Percentiles rank a stretch among this genome's conserved stretches.
Evolutionary conservation across 2,888 invertebrate genomes (phyloP).

Genomic region (Sclerodermus sp.): DNA sequence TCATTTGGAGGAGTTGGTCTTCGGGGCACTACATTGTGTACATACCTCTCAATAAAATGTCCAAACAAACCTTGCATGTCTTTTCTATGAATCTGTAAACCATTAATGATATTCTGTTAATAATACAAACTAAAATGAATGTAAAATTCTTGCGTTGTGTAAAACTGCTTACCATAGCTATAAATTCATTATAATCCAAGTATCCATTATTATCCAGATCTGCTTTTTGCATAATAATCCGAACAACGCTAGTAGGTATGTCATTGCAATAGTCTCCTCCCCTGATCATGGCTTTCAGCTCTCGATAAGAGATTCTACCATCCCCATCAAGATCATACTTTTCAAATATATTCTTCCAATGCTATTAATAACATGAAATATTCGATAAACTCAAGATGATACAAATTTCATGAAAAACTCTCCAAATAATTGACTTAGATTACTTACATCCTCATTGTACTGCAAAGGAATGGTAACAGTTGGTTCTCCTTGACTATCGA

Average conservation of each 20-base stretch:
- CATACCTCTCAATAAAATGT: slow-evolving; percentile 66
- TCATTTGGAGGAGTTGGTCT: slow-evolving; percentile 55
- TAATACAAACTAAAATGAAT: too few species aligned
- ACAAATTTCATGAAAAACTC: slow-evolving; percentile 4
- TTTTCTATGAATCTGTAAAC: slow-evolving; percentile 50
- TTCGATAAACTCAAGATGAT: background rate
- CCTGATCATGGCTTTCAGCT: slow-evolving; percentile 66
- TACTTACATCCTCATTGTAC: slow-evolving; percentile 50
- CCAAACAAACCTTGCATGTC: slow-evolving; percentile 68
- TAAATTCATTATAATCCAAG: slow-evolving; percentile 73
- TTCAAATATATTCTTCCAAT: slow-evolving; percentile 54
- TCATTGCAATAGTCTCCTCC: slow-evolving; percentile 68
- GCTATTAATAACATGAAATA: slow-evolving; percentile 37
- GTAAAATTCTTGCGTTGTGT: too few species aligned
- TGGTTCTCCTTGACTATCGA: slow-evolving; percentile 45
- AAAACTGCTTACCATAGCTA: slow-evolving; percentile 73
- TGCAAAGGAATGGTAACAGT: slow-evolving; percentile 51
- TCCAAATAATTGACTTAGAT: slow-evolving; percentile 5
- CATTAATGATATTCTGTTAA: background rate
- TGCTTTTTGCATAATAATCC: slow-evolving; percentile 68
- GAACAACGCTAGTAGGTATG: slow-evolving; percentile 69
- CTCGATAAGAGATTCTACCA: slow-evolving; percentile 69
- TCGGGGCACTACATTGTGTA: slow-evolving; percentile 64
- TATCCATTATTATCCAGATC: slow-evolving; percentile 70
- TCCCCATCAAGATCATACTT: slow-evolving; percentile 73